Evolutionary conservation across 2,888 invertebrate genomes (phyloP).

Genomic region (Eulithis prunata): DNA sequence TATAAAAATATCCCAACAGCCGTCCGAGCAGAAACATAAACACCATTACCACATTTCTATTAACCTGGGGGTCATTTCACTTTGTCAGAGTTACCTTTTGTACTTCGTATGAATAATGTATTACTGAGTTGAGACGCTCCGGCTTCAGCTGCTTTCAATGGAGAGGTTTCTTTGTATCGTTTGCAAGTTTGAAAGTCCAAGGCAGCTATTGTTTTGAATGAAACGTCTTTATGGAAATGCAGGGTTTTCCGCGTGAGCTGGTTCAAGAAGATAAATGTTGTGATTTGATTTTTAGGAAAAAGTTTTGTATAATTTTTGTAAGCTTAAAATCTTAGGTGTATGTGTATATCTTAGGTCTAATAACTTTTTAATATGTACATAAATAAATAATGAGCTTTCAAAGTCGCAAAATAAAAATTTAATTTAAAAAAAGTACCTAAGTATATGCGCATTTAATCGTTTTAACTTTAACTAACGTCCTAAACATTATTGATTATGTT

Average conservation of each 20-base stretch:
- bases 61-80: constrained; percentile 74
- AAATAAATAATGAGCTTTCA: too few relatives aligned
- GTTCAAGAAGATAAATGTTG: not conserved
- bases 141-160: constrained; percentile 54
- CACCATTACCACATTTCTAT: constrained; percentile 59
- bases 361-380: too few relatives aligned
- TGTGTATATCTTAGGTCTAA: too few relatives aligned
- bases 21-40: constrained; percentile 46
- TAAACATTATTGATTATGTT: too few relatives aligned
- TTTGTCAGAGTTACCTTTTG: constrained; percentile 59
- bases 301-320: too few relatives aligned
- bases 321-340: too few relatives aligned
- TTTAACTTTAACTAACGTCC: too few relatives aligned
- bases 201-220: constrained; percentile 24
- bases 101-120: constrained; percentile 66
- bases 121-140: constrained; percentile 36
- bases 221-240: not conserved
- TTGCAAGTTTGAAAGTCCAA: constrained; percentile 23
- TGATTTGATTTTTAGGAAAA: not conserved
- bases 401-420: too few relatives aligned
- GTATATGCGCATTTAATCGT: too few relatives aligned
- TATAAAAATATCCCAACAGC: constrained; percentile 33
- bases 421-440: too few relatives aligned
- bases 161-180: constrained; percentile 36
- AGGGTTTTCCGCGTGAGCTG: constrained; percentile 1